Evolutionary conservation across 2,888 invertebrate genomes (phyloP).

Genomic region (Drosophila colorata): DNA sequence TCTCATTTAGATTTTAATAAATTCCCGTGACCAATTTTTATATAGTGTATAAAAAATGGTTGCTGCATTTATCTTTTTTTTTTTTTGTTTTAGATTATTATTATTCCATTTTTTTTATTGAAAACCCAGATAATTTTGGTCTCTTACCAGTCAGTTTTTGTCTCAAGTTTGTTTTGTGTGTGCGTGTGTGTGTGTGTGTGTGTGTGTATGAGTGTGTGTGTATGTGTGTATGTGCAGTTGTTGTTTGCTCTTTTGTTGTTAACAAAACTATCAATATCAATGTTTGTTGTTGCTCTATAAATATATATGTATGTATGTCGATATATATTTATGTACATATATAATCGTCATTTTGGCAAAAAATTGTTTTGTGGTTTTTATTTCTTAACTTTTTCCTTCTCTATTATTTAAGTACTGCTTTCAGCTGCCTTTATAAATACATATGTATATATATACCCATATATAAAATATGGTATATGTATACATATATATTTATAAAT

Average conservation of each 20-base stretch:
- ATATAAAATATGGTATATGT: constrained; percentile 49
- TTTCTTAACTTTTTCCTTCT: constrained; percentile 31
- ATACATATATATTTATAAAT: constrained; percentile 68
- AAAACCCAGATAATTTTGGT: constrained; percentile 85
- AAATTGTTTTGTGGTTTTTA: constrained; percentile 30
- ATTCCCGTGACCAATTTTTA: constrained; percentile 80
- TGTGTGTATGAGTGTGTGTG: constrained; percentile 39
- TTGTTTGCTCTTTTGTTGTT: constrained; percentile 51
- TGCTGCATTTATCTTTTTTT: constrained; percentile 51
- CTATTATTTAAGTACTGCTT: constrained; percentile 53
- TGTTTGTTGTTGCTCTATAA: constrained; percentile 69
- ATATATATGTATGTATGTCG: constrained; percentile 54
- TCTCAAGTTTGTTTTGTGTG: constrained; percentile 69
- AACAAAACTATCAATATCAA: constrained; percentile 78
- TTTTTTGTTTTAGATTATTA: constrained; percentile 38
- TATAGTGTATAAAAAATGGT: constrained; percentile 76
- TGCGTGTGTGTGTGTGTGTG: constrained; percentile 26
- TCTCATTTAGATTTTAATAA: constrained; percentile 74
- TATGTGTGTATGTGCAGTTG: constrained; percentile 48
- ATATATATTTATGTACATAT: constrained; percentile 40
- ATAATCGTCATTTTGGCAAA: constrained; percentile 62
- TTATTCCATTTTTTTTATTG: constrained; percentile 74
- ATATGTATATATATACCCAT: constrained; percentile 49
- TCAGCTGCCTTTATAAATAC: constrained; percentile 62
- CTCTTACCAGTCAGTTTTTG: constrained; percentile 84